Conservation (phyloP, 2,888 invertebrate genomes). For the Alsophila aescularia region DNA sequence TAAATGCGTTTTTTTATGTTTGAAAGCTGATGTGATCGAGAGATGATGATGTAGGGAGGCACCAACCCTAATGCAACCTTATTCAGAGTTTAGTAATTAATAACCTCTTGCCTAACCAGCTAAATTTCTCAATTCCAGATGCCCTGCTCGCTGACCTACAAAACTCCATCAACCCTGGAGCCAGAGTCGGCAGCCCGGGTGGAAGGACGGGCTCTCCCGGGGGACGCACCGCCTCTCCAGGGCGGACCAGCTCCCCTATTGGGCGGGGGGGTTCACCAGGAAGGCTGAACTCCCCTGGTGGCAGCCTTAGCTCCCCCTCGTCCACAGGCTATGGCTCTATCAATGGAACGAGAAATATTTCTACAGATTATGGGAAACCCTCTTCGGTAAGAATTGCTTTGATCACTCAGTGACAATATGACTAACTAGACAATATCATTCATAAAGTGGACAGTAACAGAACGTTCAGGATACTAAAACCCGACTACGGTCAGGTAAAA, state of each 20-base stretch:
- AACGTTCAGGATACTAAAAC: too few relatives aligned
- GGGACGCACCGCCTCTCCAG: conserved; percentile 50
- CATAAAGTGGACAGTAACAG: not conserved
- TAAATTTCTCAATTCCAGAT: conserved; percentile 87
- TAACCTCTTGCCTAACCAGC: not conserved
- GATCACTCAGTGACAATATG: too few relatives aligned
- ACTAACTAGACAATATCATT: too few relatives aligned
- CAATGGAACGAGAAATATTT: conserved; percentile 86
- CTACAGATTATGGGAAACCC: conserved; percentile 80
- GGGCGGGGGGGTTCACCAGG: conserved; percentile 81
- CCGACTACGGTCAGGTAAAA: too few relatives aligned
- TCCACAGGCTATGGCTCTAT: conserved; percentile 92
- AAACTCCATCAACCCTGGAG: conserved; percentile 92
- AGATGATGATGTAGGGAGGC: too few relatives aligned
- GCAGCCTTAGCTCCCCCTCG: conserved; percentile 78
- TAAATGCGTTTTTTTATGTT: too few relatives aligned
- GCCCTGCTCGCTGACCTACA: conserved; percentile 97
- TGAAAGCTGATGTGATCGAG: too few relatives aligned
- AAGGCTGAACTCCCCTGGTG: conserved; percentile 74
- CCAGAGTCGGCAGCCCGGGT: conserved; percentile 74
- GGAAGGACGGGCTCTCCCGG: conserved; percentile 80
- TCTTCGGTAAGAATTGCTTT: conserved; percentile 84
- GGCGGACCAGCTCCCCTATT: conserved; percentile 43
- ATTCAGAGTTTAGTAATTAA: too few relatives aligned
- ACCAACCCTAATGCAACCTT: too few relatives aligned